phyloP scores from a whole-genome alignment of 2,113 vertebrate genomes.

The Arizona elegans region DNA sequence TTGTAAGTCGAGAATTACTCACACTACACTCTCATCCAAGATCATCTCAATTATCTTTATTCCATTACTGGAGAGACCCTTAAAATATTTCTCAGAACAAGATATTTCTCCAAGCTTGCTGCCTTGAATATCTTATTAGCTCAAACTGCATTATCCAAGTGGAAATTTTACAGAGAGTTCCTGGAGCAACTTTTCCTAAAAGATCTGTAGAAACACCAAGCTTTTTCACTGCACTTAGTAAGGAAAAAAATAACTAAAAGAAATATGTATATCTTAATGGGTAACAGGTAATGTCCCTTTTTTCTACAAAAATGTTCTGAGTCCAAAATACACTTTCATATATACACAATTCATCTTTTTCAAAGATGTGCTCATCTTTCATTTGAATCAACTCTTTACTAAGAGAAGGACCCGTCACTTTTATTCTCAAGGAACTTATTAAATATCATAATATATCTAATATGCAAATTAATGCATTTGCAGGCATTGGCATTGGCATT shows the following conservation, averaged over 20 bases:
- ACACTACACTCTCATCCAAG: neutral
- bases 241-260: conserved; percentile 8
- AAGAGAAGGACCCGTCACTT: neutral
- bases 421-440: neutral
- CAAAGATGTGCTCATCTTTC: neutral
- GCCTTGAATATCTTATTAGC: neutral
- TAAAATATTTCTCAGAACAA: neutral
- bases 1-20: neutral
- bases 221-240: neutral
- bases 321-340: conserved; percentile 4
- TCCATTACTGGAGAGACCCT: conserved; percentile 9
- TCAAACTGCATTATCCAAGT: neutral
- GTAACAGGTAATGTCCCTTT: neutral
- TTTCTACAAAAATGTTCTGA: neutral
- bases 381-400: neutral
- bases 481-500: too few species aligned
- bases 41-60: conserved; percentile 3
- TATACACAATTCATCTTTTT: neutral
- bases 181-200: conserved; percentile 16
- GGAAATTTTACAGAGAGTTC: neutral
- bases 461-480: neutral
- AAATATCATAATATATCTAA: neutral
- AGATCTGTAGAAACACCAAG: neutral
- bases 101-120: neutral
- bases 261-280: neutral